Evolutionary conservation across 2,888 invertebrate genomes (phyloP).

Genomic region (Cantharis flavilabris): DNA sequence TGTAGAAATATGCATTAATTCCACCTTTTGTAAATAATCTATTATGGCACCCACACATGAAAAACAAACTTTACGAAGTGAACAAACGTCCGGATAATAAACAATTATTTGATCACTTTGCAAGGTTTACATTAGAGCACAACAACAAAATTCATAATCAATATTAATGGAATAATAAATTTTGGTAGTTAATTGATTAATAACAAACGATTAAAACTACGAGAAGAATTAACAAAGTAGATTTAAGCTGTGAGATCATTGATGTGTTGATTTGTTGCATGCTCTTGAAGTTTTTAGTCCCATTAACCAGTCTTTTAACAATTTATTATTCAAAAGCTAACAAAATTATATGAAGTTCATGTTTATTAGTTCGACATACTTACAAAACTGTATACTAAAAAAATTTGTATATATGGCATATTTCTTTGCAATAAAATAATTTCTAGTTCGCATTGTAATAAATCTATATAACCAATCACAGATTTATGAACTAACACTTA

Average conservation of each 20-base stretch:
- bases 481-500: constrained; percentile 18
- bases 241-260: constrained; percentile 1
- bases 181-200: neutral
- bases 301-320: constrained; percentile 25
- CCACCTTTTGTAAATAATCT: neutral
- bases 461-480: constrained; percentile 30
- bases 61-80: constrained; percentile 26
- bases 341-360: constrained; percentile 2
- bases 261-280: constrained; percentile 10
- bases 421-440: constrained; percentile 27
- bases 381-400: constrained; percentile 24
- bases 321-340: constrained; percentile 14
- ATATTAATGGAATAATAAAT: neutral
- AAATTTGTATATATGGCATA: constrained; percentile 11
- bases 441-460: constrained; percentile 18
- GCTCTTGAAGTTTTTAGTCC: constrained; percentile 23
- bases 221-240: neutral
- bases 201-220: neutral
- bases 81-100: constrained; percentile 9
- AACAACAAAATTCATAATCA: constrained; percentile 5
- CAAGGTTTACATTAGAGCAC: constrained; percentile 15
- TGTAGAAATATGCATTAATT: neutral
- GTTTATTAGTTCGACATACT: constrained; percentile 1
- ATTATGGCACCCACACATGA: constrained; percentile 29
- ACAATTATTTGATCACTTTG: constrained; percentile 15